Evolutionary conservation across 2,797 vertebrate genomes (phyloP).

Genomic region (Coregonus sp.): DNA sequence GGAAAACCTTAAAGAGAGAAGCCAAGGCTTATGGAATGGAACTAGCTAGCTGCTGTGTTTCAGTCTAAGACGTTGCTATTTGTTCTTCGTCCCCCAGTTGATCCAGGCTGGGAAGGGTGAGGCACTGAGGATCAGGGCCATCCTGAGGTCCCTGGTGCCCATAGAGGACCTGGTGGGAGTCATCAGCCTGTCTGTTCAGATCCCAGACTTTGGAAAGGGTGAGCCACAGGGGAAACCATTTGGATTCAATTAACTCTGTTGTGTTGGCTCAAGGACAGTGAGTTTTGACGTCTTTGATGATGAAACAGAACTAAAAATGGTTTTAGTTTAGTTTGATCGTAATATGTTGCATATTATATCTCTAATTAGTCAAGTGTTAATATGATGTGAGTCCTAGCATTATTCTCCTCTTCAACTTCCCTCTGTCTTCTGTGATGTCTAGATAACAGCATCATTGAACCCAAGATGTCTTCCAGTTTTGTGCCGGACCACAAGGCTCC

Average conservation of each 20-base stretch:
- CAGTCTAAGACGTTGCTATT: conserved; percentile 14
- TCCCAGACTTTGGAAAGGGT: conserved; percentile 93
- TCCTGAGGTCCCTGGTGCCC: conserved; percentile 91
- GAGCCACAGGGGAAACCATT: neutral
- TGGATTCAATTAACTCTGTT: neutral
- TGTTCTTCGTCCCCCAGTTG: conserved; percentile 71
- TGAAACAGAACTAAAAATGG: neutral
- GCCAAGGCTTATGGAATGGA: neutral
- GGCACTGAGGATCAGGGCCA: conserved; percentile 92
- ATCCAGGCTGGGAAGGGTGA: conserved; percentile 95
- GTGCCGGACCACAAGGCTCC: conserved; percentile 94
- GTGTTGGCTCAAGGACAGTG: neutral
- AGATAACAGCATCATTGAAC: conserved; percentile 91
- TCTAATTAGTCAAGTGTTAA: neutral
- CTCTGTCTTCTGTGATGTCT: neutral
- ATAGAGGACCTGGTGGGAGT: conserved; percentile 93
- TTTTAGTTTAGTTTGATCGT: neutral
- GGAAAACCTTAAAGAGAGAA: neutral
- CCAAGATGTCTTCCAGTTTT: conserved; percentile 95
- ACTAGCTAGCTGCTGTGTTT: neutral
- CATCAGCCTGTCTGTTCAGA: conserved; percentile 90
- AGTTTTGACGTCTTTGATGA: neutral
- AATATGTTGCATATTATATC: neutral
- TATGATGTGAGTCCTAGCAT: neutral
- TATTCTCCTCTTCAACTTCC: neutral